phyloP scores from a whole-genome alignment of 2,888 invertebrate genomes.

The Eupelmus urozonus region DNA sequence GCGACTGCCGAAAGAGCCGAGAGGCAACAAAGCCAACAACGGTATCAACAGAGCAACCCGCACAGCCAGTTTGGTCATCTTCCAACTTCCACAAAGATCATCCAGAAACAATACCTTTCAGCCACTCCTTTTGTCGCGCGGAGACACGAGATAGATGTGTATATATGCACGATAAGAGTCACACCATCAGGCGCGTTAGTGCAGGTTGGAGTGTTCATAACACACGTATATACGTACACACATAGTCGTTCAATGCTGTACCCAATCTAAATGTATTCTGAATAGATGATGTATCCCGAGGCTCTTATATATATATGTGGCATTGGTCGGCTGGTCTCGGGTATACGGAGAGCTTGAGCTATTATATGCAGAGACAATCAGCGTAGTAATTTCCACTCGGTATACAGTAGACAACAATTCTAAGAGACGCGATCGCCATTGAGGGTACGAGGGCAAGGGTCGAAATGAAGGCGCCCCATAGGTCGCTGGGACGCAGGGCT shows the following conservation, averaged over 20 bases:
- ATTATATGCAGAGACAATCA: constrained; percentile 31
- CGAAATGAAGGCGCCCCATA: constrained; percentile 22
- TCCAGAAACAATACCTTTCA: background rate
- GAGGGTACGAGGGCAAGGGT: constrained; percentile 16
- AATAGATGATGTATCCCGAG: background rate
- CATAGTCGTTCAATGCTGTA: background rate
- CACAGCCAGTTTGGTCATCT: no score
- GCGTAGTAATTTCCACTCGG: constrained; percentile 41
- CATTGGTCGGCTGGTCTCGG: no score
- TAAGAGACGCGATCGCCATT: constrained; percentile 9
- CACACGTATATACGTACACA: background rate
- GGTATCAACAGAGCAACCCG: no score
- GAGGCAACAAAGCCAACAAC: no score
- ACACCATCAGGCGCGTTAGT: background rate
- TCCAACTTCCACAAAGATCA: no score
- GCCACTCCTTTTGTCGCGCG: background rate
- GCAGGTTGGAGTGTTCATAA: background rate
- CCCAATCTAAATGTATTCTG: background rate
- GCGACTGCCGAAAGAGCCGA: no score
- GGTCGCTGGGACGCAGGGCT: background rate
- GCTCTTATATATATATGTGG: background rate
- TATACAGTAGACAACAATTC: constrained; percentile 2
- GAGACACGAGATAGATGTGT: no score
- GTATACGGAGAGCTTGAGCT: no score
- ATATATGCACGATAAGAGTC: background rate